A percentile compares a stretch with the other conserved stretches of the same genome.
phyloP scores from a whole-genome alignment of 2,888 invertebrate genomes.

The Cordilura impudica region DNA sequence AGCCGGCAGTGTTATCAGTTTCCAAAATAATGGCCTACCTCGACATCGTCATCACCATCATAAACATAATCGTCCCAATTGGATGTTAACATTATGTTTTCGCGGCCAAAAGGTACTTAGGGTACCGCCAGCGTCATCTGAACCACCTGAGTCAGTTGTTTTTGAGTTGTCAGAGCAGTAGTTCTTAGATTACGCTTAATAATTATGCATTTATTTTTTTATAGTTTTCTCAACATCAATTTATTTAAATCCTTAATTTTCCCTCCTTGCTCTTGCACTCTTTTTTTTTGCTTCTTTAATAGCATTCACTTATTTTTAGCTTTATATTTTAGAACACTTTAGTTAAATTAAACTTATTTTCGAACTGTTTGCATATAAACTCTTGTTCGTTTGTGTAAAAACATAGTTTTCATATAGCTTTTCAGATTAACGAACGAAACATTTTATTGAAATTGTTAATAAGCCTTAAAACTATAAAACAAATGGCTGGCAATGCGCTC shows the following conservation, averaged over 20 bases:
- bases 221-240: conserved; percentile 40
- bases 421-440: no score
- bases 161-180: conserved; percentile 79
- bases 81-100: conserved; percentile 73
- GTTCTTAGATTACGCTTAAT: conserved; percentile 64
- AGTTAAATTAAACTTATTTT: not conserved
- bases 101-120: conserved; percentile 77
- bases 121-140: conserved; percentile 76
- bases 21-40: conserved; percentile 38
- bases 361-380: no score
- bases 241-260: conserved; percentile 12
- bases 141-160: conserved; percentile 78
- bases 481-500: no score
- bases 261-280: conserved; percentile 1
- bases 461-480: no score
- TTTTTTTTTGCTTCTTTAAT: not conserved
- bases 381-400: no score
- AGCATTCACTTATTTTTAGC: conserved; percentile 1
- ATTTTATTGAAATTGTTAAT: no score
- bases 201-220: conserved; percentile 57
- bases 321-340: not conserved
- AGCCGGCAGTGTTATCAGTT: conserved; percentile 38
- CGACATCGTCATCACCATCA: conserved; percentile 41
- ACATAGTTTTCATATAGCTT: no score
- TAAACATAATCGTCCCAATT: conserved; percentile 59